Base-by-base conservation (phyloP, 2,113 vertebrate genomes). In the Barnardius zonarius region DNA sequence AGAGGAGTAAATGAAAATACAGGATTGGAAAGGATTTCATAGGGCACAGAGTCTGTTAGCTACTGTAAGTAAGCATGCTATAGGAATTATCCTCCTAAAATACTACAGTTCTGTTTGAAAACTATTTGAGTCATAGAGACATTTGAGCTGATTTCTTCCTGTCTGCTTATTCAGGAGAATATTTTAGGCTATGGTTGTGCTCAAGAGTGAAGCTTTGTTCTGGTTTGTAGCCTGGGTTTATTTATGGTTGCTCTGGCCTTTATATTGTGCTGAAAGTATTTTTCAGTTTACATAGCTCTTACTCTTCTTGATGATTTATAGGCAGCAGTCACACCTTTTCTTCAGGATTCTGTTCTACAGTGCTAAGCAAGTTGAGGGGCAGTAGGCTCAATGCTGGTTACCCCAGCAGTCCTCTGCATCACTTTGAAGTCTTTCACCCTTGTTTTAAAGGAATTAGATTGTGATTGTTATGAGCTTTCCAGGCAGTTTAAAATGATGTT, bases 31-130 rank as follows among this genome's bases (percentile, higher is more conserved):
- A 35, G 6, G 8, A 28, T 25, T 13, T 75, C 13, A 31, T 59
- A 13, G 30, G 13, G 51, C 6, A 3, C 35, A 25, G 16, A 13
- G 7, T 64, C 13, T 70, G 13, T 87, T 75, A 5, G 17, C 16
- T 46, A 1, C 8, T 25, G 6, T n/a, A 79, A 75, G 10, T 67
- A 69, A 62, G 10, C 22, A n/a, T 1, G 0, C 7, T 55, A 2
- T 24, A 3, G 51, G 35, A 52, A 25, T 41, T 31, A 22, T 27
- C 3, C 5, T 75, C 44, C 4, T 73, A 12, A 77, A 86, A 35
- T 57, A 8, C 3, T 62, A 14, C 17, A 33, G 1, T 43, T 41
- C 44, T 33, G 5, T 37, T 86, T 51, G 61, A 17, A 85, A 85
- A 30, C 28, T 33, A 1, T 54, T 57, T 35, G 33, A 59, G 23